Evolutionary conservation across 2,888 invertebrate genomes (phyloP), one percentile per base, ranked within the genome.

Genomic region (Lampropteryx suffumata): DNA sequence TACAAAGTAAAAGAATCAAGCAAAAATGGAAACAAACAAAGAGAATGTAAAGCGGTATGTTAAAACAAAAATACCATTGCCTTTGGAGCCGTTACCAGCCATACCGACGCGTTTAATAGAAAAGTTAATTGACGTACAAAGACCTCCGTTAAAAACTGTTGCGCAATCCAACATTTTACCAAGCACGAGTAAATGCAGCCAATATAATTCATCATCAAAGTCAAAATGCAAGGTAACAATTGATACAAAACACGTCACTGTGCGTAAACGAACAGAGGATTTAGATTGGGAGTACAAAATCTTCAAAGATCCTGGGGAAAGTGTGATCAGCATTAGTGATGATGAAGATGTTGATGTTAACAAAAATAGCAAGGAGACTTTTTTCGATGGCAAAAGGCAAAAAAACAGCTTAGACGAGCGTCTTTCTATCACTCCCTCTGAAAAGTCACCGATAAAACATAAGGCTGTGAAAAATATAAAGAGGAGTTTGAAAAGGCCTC

Each of bases 401-500:
- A 65, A 50, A 12, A 70, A 59, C 43, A 55, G 55, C 37, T 42
- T 69, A 0, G 62, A 51, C 1, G 65, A 65, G 6, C 37, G 54
- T 11, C 60, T 56, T 1, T 62, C 64, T 2, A 62, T 67, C 0
- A 85, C 85, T 8, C 84, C 50, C 10, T 21, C 84, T 0, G 56
- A 59, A 3, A 24, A 67, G 0, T 71, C 69, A 30, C 58, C 48
- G 0, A 55, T 78, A 29, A 76, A 82, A 45, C 64, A 69, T 0
- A 74, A 55, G 36, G 67, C 70, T 29, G 62, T 84, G 0, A 85
- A 59, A 39, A 87, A 88, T 65, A 73, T 87, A 17, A 88, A 88
- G 57, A 78, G 70, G 29, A 88, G 86, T 65, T 59, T 87, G 0
- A 87, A 79, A 49, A 73, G 86, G 41, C 87, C 86, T 0, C 84